Conservation (phyloP, 2,113 vertebrate genomes). For the Xiphophorus maculatus region DNA sequence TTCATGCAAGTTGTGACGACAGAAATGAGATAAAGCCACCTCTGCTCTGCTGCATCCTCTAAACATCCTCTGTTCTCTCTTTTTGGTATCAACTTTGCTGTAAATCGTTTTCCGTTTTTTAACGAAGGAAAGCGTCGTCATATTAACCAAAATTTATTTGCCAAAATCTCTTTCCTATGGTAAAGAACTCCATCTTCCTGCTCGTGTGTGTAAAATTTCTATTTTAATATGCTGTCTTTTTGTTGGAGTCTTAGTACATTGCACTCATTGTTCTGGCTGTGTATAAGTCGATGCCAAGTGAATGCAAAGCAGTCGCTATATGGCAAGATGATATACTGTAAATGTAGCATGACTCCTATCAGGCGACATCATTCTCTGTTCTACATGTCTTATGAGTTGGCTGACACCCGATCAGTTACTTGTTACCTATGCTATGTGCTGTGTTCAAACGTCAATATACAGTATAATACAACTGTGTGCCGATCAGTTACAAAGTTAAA, state of each 20-base stretch:
- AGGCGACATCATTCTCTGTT: conserved; percentile 49
- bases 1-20: conserved; percentile 42
- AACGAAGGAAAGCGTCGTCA: conserved; percentile 60
- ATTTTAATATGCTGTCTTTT: conserved; percentile 74
- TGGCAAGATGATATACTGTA: conserved; percentile 50
- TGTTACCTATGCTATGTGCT: conserved; percentile 54
- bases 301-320: conserved; percentile 43
- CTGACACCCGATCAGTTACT: conserved; percentile 58
- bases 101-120: conserved; percentile 60
- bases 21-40: conserved; percentile 44
- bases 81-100: conserved; percentile 56
- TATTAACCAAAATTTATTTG: conserved; percentile 70
- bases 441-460: conserved; percentile 58
- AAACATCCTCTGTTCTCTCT: conserved; percentile 47
- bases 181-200: conserved; percentile 74
- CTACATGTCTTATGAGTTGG: conserved; percentile 45
- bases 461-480: conserved; percentile 51
- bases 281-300: conserved; percentile 53
- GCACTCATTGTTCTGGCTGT: conserved; percentile 56
- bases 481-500: conserved; percentile 54
- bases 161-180: conserved; percentile 80
- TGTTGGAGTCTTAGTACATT: conserved; percentile 57
- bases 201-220: conserved; percentile 76
- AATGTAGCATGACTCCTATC: conserved; percentile 39
- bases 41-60: conserved; percentile 43